Evolutionary conservation across 2,888 invertebrate species (phyloP), one percentile per base, ranked within the genome.

Genomic region (Mythimna vitellina): DNA sequence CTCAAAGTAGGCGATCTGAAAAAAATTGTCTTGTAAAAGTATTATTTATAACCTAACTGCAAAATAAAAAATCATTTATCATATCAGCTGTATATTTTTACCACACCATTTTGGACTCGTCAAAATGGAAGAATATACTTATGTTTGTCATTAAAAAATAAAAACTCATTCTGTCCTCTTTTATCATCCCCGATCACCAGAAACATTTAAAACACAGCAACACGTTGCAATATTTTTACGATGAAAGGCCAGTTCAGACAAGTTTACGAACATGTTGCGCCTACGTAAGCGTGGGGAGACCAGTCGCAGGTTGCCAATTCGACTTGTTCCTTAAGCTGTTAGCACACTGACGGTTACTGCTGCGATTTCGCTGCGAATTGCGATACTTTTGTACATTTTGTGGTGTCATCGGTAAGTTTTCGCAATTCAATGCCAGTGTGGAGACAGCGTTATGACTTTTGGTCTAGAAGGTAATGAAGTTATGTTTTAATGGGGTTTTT

Each of bases 261-360:
- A 75, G 77, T 84, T 83, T 81, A 79, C 66, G 74, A 78, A 80
- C 82, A 73, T 80, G 83, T 82, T 62, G 75, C 87, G 85, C 86
- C 85, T 77, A 87, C 85, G 65, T 63, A 25, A 49, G 80, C 77
- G 87, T 87, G 86, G 87, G 87, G 60, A 76, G 75, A 88, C 88
- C 73, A 80, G 88, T 85, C 69, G 80, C 88, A 87, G 87, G 88
- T 88, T 88, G 83, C 73, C 53, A 66, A 83, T 86, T 84, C 70
- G 72, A 74, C 61, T 74, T 61, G 74, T 25, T 42, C 70, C 70
- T 75, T 74, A 70, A 17, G 69, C 35, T 77, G 46, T 68, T 29
- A 54, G 53, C 46, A 60, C 77, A 77, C 53, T 60, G 46, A 46
- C 22, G 20, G 5, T 46, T 14, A 10, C 42, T 14, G 12, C 25